These are phyloP conservation scores for Sanderia malayensis DNA, from an alignment of 30 jellyfish, hydroid and myxozoan species.

Conservation along the genomic window DNA sequence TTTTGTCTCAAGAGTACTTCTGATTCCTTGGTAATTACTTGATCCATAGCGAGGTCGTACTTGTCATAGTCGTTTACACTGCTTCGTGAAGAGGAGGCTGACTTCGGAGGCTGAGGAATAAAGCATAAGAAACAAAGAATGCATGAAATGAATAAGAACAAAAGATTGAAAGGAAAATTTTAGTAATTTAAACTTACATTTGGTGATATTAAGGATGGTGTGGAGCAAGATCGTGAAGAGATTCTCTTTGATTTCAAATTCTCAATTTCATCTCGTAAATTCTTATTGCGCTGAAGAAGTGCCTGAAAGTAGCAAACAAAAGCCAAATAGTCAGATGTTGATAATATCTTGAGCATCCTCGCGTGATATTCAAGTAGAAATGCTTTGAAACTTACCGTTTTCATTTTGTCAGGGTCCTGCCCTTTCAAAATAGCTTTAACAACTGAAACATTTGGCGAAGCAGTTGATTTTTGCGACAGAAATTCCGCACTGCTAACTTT, in stretches of 20 bases:
- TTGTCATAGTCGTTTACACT: conserved; percentile 6
- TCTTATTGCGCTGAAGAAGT: conserved; percentile 30
- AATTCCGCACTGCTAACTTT: conserved; percentile 31
- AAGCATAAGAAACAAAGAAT: neutral
- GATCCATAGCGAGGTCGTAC: conserved; percentile 40
- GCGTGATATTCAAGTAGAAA: neutral
- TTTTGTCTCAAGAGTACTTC: conserved; percentile 8
- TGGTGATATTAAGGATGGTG: conserved; percentile 4
- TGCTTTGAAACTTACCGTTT: conserved; percentile 14
- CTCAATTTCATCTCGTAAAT: conserved; percentile 35
- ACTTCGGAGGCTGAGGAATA: neutral
- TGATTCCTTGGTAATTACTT: conserved; percentile 2
- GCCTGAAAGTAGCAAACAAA: conserved; percentile 34
- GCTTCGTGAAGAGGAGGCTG: conserved; percentile 1
- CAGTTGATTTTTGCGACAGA: neutral
- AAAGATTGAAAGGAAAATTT: too few species aligned
- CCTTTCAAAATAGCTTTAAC: conserved; percentile 31
- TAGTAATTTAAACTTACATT: conserved; percentile 24
- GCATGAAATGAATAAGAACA: neutral
- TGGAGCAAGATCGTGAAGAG: neutral
- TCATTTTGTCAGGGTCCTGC: conserved; percentile 40
- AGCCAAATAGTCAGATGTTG: too few species aligned
- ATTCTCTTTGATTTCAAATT: conserved; percentile 20
- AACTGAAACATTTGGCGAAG: conserved; percentile 10
- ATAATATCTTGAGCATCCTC: neutral